Evolutionary conservation across 35 echinoderm and acorn worm species (phyloP), one percentile per base, ranked within the genome.

Genomic region (Stichopus chloronotus): DNA sequence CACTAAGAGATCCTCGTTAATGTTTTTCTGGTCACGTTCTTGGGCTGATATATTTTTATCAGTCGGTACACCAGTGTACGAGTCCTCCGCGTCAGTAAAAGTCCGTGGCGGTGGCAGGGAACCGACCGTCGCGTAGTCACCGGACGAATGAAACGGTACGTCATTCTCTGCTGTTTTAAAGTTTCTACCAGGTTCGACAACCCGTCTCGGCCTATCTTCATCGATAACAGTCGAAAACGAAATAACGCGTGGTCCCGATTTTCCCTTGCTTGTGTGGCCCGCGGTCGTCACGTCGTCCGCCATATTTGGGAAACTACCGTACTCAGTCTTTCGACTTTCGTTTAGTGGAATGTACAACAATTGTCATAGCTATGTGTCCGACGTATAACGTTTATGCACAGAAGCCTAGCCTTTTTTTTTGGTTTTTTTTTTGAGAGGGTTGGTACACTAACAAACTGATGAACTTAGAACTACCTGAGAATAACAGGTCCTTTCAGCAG

Each of bases 171-270:
- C 30, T 43, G 30, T 43, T 43, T 43, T 43, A 43, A 43, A 43
- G 30, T 43, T 43, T 43, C 30, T 43, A 19, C n/a, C 69, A 14
- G 68, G 68, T 19, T 72, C 68, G 21, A 72, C 11, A 72, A 72
- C 69, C 6, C 69, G 69, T 72, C 69, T 72, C 19, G 69, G 69
- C 7, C 17, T 14, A n/a, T 72, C 69, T 85, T 58, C 82, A n/a
- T 56, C 58, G 12, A 58, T 58, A n/a, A 85, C 82, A 1, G 82
- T 58, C 55, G 82, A 85, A 85, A 85, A 85, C 54, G 82, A 85
- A 58, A 85, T 23, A 58, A 85, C 82, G 8, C 82, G 55, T 20
- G 56, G 16, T 85, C 82, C 82, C 12, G 82, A 58, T 43, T 43
- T 43, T 5, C 54, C 55, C n/a, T 58, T 85, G 17, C 55, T 58